These are phyloP conservation scores for Siphamia tubifer DNA, from an alignment of 2,113 vertebrate genomes.

Conservation along the genomic window DNA sequence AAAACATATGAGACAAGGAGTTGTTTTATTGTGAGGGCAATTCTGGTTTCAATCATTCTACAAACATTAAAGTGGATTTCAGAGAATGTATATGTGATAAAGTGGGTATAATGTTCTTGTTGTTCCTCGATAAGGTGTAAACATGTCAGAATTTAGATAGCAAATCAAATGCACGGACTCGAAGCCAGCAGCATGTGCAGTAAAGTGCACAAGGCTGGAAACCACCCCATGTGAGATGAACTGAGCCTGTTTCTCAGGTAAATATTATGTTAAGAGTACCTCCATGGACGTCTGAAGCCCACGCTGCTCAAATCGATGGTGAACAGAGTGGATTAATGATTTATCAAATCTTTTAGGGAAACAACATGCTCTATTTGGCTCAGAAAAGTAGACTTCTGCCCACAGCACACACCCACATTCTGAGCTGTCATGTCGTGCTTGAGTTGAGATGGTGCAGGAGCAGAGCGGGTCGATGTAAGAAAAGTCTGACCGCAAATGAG, in stretches of 20 bases:
- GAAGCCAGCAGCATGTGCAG: background rate
- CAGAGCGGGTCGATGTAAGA: background rate
- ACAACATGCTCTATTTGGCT: slow-evolving; percentile 19
- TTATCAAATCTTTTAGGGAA: background rate
- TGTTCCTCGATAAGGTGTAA: slow-evolving; percentile 1
- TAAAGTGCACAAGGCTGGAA: background rate
- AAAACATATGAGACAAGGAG: background rate
- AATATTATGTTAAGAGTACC: slow-evolving; percentile 27
- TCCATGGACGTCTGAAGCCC: background rate
- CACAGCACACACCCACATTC: background rate
- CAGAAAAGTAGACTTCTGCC: background rate
- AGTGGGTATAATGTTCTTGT: background rate
- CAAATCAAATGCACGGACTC: background rate
- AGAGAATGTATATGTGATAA: background rate
- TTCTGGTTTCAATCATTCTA: background rate
- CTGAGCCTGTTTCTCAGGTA: slow-evolving; percentile 7
- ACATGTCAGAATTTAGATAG: slow-evolving; percentile 6
- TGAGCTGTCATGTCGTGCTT: background rate
- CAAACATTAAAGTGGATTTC: background rate
- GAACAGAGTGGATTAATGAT: slow-evolving; percentile 18
- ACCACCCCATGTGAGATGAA: background rate
- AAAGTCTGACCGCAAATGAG: slow-evolving; percentile 14
- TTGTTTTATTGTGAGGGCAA: background rate
- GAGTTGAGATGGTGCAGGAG: background rate
- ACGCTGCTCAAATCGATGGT: background rate